phyloP scores from a whole-genome alignment of 2,797 vertebrate species.

The Sciaenops ocellatus region DNA sequence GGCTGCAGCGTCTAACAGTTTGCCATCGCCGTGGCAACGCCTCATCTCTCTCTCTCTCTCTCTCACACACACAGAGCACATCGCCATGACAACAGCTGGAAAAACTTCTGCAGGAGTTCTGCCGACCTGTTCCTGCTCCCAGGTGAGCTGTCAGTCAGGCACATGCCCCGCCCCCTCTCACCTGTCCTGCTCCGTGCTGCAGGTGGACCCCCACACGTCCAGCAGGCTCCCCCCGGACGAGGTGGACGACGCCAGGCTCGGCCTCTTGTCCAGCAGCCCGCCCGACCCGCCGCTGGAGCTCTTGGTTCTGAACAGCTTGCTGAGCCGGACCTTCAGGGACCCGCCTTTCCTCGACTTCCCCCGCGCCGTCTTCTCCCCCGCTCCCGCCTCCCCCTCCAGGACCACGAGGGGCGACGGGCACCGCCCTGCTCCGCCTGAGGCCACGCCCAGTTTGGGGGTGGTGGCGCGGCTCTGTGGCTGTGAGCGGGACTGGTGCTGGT shows the following conservation, averaged over 20 bases:
- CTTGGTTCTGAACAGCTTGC: constrained; percentile 91
- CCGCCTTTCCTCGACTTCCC: constrained; percentile 85
- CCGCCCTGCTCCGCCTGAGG: constrained; percentile 38
- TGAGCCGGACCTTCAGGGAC: constrained; percentile 88
- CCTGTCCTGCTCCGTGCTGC: constrained; percentile 87
- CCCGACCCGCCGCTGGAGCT: constrained; percentile 84
- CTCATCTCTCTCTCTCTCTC: neutral
- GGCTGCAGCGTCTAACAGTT: too few relatives aligned
- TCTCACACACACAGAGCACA: too few relatives aligned
- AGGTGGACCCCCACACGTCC: constrained; percentile 86
- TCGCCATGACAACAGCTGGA: constrained; percentile 44
- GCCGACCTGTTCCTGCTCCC: too few relatives aligned
- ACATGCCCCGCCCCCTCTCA: constrained; percentile 44
- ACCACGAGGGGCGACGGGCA: constrained; percentile 71
- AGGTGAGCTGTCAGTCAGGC: too few relatives aligned
- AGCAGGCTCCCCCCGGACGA: constrained; percentile 87
- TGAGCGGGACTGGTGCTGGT: constrained; percentile 69
- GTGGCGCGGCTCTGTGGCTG: constrained; percentile 76
- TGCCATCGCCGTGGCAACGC: constrained; percentile 5
- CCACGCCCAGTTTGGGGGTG: constrained; percentile 71
- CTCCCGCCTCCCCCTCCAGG: constrained; percentile 51
- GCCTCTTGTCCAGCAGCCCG: constrained; percentile 80
- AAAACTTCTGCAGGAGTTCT: constrained; percentile 1
- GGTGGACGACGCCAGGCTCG: constrained; percentile 83
- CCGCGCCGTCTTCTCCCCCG: constrained; percentile 49